Base-by-base conservation (phyloP, 2,888 invertebrate species). In the Melanostoma scalare region DNA sequence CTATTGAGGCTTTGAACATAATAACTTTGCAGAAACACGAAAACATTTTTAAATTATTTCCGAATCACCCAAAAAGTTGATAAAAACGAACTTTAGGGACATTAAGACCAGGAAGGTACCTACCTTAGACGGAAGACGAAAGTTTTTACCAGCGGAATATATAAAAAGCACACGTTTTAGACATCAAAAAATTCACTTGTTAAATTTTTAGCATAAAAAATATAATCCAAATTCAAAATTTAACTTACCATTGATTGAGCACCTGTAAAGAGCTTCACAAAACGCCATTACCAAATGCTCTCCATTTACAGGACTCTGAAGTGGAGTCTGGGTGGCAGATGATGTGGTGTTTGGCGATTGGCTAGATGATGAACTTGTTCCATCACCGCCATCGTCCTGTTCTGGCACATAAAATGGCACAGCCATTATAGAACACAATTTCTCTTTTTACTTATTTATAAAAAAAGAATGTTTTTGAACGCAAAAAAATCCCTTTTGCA, bases 321-420 rank as follows among this genome's bases (percentile, higher is more conserved):
- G 84, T 52, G 89, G 89, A 71, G 89, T 88, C 65, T 86, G 77
- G 58, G 86, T 86, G 81, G 87, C 71, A 30, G 87, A 86, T 42
- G 86, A 50, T 74, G 90, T 91, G 61, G 89, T 91, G 75, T 90
- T 90, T 48, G 91, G 90, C 52, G 91, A 90, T 82, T 89, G 88
- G 86, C 87, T 87, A 35, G 87, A 86, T 56, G 89, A 89, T 85
- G 87, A 86, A 85, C 88, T 88, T 80, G 87, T 87, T 81, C 88
- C 87, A 85, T 88, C 89, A 85, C 87, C 88, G 63, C 88, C 89
- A 87, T 90, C 90, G 86, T 88, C 87, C 86, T 88, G 90, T 87
- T 90, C 90, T 87, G 91, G 91, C 89, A 91, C 88, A 88, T 90
- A 90, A 87, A 91, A 91, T 87, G 91, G 90, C 89, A 91, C 90